Percentiles rank a stretch among this genome's conserved stretches.
phyloP scores from a whole-genome alignment of 1,140 invertebrate genomes.

The Bombus terrestris region DNA sequence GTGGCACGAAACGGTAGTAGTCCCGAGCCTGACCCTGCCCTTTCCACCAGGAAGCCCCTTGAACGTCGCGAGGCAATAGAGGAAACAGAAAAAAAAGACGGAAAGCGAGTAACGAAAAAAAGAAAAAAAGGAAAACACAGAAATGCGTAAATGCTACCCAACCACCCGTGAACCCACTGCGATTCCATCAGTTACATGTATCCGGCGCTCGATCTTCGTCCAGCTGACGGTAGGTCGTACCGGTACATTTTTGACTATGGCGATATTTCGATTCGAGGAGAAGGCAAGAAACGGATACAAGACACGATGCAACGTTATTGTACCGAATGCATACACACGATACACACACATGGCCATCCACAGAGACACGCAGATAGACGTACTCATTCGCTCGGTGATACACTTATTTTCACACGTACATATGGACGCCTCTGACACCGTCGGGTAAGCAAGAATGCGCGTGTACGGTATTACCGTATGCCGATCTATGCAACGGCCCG shows the following conservation, averaged over 20 bases:
- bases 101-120: constrained; percentile 18
- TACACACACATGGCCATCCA: constrained; percentile 2
- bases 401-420: constrained; percentile 1
- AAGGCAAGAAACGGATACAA: constrained; percentile 55
- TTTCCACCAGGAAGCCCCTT: constrained; percentile 51
- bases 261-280: constrained; percentile 54
- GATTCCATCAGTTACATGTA: constrained; percentile 59
- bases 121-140: not conserved
- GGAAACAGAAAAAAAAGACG: constrained; percentile 13
- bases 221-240: constrained; percentile 56
- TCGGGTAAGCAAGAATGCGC: not conserved
- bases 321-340: constrained; percentile 30
- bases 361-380: constrained; percentile 21
- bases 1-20: constrained; percentile 39
- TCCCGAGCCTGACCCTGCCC: constrained; percentile 31
- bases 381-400: constrained; percentile 10
- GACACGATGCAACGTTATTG: constrained; percentile 48
- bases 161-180: constrained; percentile 51
- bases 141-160: constrained; percentile 11
- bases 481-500: constrained; percentile 2
- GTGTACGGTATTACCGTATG: constrained; percentile 1
- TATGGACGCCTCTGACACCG: not conserved
- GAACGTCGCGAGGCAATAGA: constrained; percentile 54
- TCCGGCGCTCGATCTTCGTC: constrained; percentile 50
- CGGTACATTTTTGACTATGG: constrained; percentile 41